Conservation (phyloP, 2,888 invertebrate species). For the Masnerella sp. region DNA sequence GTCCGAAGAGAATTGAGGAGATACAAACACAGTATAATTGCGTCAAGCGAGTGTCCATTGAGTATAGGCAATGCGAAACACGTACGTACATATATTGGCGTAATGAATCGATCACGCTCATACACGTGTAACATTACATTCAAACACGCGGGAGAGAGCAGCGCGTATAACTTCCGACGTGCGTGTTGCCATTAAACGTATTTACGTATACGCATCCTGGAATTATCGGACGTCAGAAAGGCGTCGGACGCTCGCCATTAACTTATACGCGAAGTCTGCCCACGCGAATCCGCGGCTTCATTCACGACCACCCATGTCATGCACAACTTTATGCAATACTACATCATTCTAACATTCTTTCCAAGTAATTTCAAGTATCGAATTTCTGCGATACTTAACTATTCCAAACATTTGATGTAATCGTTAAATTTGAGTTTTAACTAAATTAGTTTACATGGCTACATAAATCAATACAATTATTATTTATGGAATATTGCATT, state of each 20-base stretch:
- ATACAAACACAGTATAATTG: conserved; percentile 55
- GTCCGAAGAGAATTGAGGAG: conserved; percentile 51
- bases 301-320: too few relatives aligned
- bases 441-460: too few relatives aligned
- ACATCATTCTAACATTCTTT: too few relatives aligned
- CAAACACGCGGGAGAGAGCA: conserved; percentile 46
- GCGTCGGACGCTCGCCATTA: conserved; percentile 57
- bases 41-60: conserved; percentile 52
- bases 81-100: conserved; percentile 58
- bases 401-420: too few relatives aligned
- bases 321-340: too few relatives aligned
- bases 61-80: conserved; percentile 50
- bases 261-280: conserved; percentile 52
- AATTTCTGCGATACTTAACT: too few relatives aligned
- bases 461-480: too few relatives aligned
- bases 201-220: conserved; percentile 47
- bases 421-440: too few relatives aligned
- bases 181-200: conserved; percentile 48
- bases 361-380: too few relatives aligned
- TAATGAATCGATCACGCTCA: conserved; percentile 68
- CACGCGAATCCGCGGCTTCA: conserved; percentile 34
- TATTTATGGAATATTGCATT: too few relatives aligned
- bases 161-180: conserved; percentile 63
- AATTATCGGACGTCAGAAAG: conserved; percentile 55
- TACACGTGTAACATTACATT: conserved; percentile 62